Percentiles rank a stretch among this genome's conserved stretches.
Evolutionary conservation across 2,888 invertebrate genomes (phyloP).

Genomic region (Lacanobia oleracea): DNA sequence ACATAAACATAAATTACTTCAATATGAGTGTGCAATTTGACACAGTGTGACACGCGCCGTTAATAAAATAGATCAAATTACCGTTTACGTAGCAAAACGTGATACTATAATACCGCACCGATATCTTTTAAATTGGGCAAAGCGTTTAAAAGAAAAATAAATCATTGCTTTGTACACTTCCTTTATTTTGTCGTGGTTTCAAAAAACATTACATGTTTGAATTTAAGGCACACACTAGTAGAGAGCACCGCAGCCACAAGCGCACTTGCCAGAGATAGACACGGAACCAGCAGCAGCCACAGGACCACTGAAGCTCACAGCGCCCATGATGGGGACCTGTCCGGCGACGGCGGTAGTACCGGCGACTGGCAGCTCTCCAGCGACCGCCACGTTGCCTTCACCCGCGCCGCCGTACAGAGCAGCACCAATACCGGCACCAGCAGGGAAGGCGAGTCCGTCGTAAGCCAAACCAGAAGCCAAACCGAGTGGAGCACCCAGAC

Average conservation of each 20-base stretch:
- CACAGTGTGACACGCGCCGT: not conserved
- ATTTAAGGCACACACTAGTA: not conserved
- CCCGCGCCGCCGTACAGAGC: slow-evolving; percentile 66
- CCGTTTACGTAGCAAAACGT: too few relatives aligned
- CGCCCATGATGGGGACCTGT: slow-evolving; percentile 69
- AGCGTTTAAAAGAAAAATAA: too few relatives aligned
- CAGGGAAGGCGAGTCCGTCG: slow-evolving; percentile 23
- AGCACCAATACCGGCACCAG: slow-evolving; percentile 37
- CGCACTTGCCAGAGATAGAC: slow-evolving; percentile 17
- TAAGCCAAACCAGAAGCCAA: slow-evolving; percentile 12
- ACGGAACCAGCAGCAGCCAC: slow-evolving; percentile 68
- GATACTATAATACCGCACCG: too few relatives aligned
- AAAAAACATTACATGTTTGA: not conserved
- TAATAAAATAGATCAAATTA: not conserved
- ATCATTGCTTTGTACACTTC: not conserved
- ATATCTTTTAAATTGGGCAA: too few relatives aligned
- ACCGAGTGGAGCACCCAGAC: slow-evolving; percentile 6
- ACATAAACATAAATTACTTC: too few relatives aligned
- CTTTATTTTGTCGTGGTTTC: not conserved
- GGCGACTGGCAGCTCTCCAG: slow-evolving; percentile 72
- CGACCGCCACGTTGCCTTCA: slow-evolving; percentile 69
- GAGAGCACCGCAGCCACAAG: too few relatives aligned
- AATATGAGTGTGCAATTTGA: not conserved
- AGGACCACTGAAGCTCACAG: slow-evolving; percentile 65
- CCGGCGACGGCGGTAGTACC: slow-evolving; percentile 69